A percentile compares a stretch with the other conserved stretches of the same genome.
These are phyloP conservation scores for Ashinkailepas kermadecensis DNA, from an alignment of 2,888 invertebrate species.

Conservation along the genomic window DNA sequence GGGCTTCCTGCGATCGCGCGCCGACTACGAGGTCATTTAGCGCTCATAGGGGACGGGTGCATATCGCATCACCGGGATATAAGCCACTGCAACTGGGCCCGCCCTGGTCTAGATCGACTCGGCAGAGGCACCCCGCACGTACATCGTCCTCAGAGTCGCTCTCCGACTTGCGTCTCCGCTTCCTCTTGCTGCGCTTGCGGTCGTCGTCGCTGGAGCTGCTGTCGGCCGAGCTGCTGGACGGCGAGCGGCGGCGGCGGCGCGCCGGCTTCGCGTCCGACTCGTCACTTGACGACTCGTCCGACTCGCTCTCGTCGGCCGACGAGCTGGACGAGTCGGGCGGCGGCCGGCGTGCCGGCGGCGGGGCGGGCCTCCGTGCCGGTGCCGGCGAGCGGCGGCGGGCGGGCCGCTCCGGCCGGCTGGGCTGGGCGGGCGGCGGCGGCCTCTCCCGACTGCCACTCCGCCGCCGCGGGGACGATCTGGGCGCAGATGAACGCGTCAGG, in stretches of 20 bases:
- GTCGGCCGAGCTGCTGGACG: background rate
- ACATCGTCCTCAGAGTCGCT: conserved; percentile 33
- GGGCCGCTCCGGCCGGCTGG: background rate
- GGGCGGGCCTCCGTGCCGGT: background rate
- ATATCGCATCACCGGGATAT: too few relatives aligned
- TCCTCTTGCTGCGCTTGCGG: conserved; percentile 24
- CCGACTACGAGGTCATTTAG: too few relatives aligned
- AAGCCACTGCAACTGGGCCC: too few relatives aligned
- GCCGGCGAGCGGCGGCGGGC: background rate
- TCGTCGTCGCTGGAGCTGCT: conserved; percentile 7
- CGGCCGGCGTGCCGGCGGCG: background rate
- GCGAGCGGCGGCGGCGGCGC: background rate
- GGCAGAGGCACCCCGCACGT: conserved; percentile 1
- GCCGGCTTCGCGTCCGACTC: background rate
- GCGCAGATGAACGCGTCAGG: too few relatives aligned
- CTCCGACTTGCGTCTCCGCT: conserved; percentile 30
- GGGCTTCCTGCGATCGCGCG: too few relatives aligned
- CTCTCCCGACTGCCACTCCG: conserved; percentile 26
- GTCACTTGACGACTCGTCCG: background rate
- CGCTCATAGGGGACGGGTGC: too few relatives aligned
- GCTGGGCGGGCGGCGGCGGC: background rate
- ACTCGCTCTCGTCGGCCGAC: conserved; percentile 24
- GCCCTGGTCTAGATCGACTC: too few relatives aligned
- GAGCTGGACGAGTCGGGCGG: conserved; percentile 5
- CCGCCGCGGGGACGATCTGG: conserved; percentile 29